These are phyloP conservation scores for Euplexia lucipara DNA, from an alignment of 2,888 invertebrate species.

Conservation along the genomic window DNA sequence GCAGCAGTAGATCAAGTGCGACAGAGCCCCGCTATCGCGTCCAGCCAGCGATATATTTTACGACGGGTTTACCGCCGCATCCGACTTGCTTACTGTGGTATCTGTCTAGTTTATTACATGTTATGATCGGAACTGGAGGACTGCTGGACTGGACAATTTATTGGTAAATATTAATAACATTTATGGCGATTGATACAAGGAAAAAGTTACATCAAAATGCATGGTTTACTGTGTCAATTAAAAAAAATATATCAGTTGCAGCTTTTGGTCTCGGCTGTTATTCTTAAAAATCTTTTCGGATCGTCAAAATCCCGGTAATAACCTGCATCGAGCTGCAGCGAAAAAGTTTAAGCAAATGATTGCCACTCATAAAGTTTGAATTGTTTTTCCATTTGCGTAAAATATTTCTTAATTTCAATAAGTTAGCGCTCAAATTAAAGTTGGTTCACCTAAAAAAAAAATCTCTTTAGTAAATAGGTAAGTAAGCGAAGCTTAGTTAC, in stretches of 20 bases:
- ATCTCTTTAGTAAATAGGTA: constrained; percentile 21
- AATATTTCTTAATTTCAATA: neutral
- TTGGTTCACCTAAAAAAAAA: constrained; percentile 4
- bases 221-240: neutral
- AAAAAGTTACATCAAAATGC: neutral
- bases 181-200: neutral
- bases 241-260: too few species aligned
- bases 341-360: too few species aligned
- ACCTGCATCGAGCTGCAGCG: too few species aligned
- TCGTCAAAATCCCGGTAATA: too few species aligned
- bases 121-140: constrained; percentile 36
- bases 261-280: too few species aligned
- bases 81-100: constrained; percentile 46
- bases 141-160: neutral
- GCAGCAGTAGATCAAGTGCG: constrained; percentile 43
- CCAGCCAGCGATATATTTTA: constrained; percentile 50
- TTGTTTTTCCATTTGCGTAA: neutral
- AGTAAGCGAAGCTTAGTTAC: constrained; percentile 10
- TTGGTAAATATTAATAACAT: neutral
- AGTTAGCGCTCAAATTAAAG: neutral
- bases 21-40: constrained; percentile 19
- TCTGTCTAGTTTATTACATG: constrained; percentile 58
- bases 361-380: too few species aligned
- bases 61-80: constrained; percentile 44
- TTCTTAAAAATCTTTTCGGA: too few species aligned